Conservation (phyloP, 2,797 vertebrate species). For the Lophius americanus region DNA sequence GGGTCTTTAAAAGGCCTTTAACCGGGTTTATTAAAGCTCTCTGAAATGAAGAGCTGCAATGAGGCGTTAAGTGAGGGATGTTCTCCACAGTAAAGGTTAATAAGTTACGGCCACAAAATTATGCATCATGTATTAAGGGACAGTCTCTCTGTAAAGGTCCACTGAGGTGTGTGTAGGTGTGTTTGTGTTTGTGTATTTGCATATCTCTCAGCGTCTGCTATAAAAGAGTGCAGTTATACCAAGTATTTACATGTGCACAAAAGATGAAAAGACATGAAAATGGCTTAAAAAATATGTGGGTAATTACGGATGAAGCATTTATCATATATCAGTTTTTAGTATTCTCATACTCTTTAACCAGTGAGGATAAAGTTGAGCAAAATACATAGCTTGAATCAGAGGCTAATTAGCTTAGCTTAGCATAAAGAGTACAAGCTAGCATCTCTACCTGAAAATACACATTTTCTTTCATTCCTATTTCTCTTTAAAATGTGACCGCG, state of each 20-base stretch:
- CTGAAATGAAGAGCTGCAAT: conserved; percentile 74
- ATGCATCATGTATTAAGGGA: conserved; percentile 58
- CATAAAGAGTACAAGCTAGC: not conserved
- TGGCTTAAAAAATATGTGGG: too few relatives aligned
- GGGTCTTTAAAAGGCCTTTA: conserved; percentile 61
- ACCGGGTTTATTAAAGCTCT: conserved; percentile 69
- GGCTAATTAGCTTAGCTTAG: not conserved
- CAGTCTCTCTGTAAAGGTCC: conserved; percentile 32
- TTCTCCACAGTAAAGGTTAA: conserved; percentile 77
- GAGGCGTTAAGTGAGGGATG: conserved; percentile 73
- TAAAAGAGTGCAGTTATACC: too few relatives aligned
- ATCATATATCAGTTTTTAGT: not conserved
- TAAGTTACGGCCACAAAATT: conserved; percentile 75
- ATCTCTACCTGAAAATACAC: too few relatives aligned
- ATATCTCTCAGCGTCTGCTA: not conserved
- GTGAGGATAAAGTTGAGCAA: not conserved
- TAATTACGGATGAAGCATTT: not conserved
- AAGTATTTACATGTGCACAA: too few relatives aligned
- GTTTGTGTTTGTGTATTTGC: conserved; percentile 2
- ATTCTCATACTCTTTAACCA: not conserved
- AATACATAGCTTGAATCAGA: too few relatives aligned
- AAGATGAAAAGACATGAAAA: too few relatives aligned
- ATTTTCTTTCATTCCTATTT: too few relatives aligned
- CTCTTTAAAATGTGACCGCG: too few relatives aligned
- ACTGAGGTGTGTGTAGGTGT: conserved; percentile 20